Evolutionary conservation across 1,140 invertebrate species (phyloP).

Genomic region (Chironomus striatipennis): DNA sequence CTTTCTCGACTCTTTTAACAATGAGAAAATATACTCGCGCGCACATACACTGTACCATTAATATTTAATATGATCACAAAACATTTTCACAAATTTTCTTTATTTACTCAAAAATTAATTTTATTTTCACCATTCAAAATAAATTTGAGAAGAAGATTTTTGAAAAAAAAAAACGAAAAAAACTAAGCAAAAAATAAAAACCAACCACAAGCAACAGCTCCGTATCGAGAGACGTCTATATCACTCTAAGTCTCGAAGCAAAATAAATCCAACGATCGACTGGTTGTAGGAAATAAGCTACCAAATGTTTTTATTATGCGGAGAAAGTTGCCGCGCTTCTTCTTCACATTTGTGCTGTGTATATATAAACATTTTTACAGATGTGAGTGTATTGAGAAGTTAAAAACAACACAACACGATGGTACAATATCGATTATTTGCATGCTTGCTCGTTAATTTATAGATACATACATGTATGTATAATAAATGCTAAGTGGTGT

Average conservation of each 20-base stretch:
- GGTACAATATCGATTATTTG: not conserved
- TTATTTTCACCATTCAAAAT: no score
- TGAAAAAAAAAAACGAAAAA: not conserved
- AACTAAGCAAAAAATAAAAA: not conserved
- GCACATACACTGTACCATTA: no score
- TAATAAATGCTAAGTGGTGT: no score
- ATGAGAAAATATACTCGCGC: not conserved
- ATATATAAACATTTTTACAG: not conserved
- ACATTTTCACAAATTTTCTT: no score
- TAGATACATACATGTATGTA: no score
- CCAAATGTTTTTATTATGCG: slow-evolving; percentile 21
- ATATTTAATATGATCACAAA: no score
- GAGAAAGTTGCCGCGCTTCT: slow-evolving; percentile 17
- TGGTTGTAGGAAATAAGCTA: slow-evolving; percentile 10
- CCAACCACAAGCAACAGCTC: not conserved
- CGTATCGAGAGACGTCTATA: not conserved
- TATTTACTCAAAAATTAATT: no score
- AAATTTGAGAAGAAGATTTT: not conserved
- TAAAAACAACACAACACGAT: not conserved
- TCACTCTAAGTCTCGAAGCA: not conserved
- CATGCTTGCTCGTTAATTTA: not conserved
- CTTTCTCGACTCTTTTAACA: not conserved
- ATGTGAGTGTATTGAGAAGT: not conserved
- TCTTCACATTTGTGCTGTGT: slow-evolving; percentile 1
- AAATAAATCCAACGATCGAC: slow-evolving; percentile 17